A percentile compares a stretch with the other conserved stretches of the same genome.
These are phyloP conservation scores for Cuculus canorus DNA, from an alignment of 2,797 vertebrate genomes.

Conservation along the genomic window DNA sequence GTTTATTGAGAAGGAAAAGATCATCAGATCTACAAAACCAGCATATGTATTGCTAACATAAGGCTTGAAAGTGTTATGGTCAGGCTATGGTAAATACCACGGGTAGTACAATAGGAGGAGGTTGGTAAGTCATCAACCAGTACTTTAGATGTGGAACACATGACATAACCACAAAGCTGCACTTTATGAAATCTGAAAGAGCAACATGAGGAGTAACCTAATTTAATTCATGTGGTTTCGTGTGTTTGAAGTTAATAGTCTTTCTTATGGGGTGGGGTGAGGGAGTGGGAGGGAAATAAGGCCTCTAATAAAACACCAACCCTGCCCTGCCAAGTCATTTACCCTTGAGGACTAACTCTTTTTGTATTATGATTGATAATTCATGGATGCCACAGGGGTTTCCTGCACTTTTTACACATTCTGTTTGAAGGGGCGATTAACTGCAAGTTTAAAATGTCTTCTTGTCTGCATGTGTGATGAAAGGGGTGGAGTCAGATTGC, in stretches of 20 bases:
- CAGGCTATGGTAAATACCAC: constrained; percentile 62
- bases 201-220: constrained; percentile 85
- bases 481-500: not conserved
- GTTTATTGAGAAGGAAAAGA: constrained; percentile 72
- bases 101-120: constrained; percentile 59
- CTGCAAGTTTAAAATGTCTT: constrained; percentile 22
- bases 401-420: constrained; percentile 44
- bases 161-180: constrained; percentile 75
- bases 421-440: constrained; percentile 59
- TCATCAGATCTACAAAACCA: constrained; percentile 50
- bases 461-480: not conserved
- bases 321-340: constrained; percentile 65
- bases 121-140: constrained; percentile 74
- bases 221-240: constrained; percentile 86
- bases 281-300: constrained; percentile 18
- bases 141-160: constrained; percentile 73
- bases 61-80: constrained; percentile 66
- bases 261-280: no score
- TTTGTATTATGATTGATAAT: constrained; percentile 72
- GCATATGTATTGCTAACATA: constrained; percentile 66
- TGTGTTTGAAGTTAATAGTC: constrained; percentile 83
- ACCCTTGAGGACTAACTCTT: constrained; percentile 69
- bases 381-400: constrained; percentile 56
- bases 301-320: constrained; percentile 70
- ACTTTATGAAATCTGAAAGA: constrained; percentile 88